Evolutionary conservation across 1,140 invertebrate genomes (phyloP).

Genomic region (Calosoma granatense): DNA sequence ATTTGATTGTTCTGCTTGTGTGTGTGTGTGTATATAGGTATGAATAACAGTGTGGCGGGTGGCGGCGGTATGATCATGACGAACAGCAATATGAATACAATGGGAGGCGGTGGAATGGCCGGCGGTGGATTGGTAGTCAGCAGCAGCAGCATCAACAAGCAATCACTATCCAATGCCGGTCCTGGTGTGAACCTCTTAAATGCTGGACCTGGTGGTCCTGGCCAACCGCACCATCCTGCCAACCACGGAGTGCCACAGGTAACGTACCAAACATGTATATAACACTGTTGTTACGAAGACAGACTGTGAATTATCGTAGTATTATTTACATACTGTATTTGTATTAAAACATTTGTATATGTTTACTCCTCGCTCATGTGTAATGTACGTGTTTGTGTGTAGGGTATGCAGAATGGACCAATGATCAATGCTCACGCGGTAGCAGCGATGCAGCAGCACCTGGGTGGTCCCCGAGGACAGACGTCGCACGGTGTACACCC

Average conservation of each 20-base stretch:
- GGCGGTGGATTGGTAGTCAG: conserved; percentile 47
- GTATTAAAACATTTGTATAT: background rate
- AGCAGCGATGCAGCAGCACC: conserved; percentile 42
- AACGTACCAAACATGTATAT: conserved; percentile 17
- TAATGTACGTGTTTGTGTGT: conserved; percentile 10
- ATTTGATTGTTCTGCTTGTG: conserved; percentile 12
- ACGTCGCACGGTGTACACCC: conserved; percentile 29
- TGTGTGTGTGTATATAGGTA: conserved; percentile 40
- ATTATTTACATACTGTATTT: background rate
- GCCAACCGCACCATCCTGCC: conserved; percentile 33
- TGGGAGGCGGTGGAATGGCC: conserved; percentile 47
- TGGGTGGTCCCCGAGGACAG: conserved; percentile 36
- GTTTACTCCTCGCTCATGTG: no score
- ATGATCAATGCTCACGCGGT: conserved; percentile 48
- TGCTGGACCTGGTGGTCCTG: no score
- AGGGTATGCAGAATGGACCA: conserved; percentile 58
- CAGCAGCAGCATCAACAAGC: conserved; percentile 59
- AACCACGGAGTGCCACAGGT: conserved; percentile 39
- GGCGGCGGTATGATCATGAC: conserved; percentile 58
- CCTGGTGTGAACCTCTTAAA: conserved; percentile 31
- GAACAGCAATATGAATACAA: conserved; percentile 54
- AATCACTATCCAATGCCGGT: conserved; percentile 45
- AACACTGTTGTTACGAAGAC: background rate
- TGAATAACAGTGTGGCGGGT: conserved; percentile 50
- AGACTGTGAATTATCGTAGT: background rate